Evolutionary conservation across 1,140 invertebrate species (phyloP).

Genomic region (Pomacea maculata): DNA sequence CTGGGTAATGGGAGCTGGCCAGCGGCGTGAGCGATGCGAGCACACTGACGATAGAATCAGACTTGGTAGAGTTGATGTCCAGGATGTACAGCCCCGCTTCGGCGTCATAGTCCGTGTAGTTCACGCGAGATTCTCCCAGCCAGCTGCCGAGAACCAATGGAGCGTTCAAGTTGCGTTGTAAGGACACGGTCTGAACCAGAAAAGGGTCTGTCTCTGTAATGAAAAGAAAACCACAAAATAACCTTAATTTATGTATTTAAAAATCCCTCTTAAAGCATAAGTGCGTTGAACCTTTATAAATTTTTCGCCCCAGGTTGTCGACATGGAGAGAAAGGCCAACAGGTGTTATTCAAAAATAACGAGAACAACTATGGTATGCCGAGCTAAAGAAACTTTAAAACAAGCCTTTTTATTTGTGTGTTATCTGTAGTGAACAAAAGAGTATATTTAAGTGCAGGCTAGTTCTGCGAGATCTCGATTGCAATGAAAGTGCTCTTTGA

Average conservation of each 20-base stretch:
- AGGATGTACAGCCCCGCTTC: constrained; percentile 44
- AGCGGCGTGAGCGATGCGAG: constrained; percentile 35
- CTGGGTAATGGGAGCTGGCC: constrained; percentile 37
- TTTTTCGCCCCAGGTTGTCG: no score
- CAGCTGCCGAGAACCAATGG: constrained; percentile 29
- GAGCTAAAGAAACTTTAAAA: no score
- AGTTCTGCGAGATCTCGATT: no score
- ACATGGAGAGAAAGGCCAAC: not conserved
- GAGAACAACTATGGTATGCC: not conserved
- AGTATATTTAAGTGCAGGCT: no score
- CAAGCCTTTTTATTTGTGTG: no score
- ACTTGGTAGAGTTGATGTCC: constrained; percentile 34
- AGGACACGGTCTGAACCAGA: constrained; percentile 8
- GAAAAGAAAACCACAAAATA: not conserved
- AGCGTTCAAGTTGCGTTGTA: constrained; percentile 9
- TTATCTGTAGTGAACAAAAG: no score
- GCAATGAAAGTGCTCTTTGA: no score
- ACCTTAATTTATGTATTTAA: no score
- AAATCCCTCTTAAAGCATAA: not conserved
- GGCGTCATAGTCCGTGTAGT: constrained; percentile 33
- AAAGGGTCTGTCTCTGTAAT: constrained; percentile 6
- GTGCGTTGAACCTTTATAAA: not conserved
- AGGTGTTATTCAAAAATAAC: not conserved
- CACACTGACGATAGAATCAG: constrained; percentile 40
- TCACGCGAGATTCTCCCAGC: constrained; percentile 29